A percentile compares a stretch with the other conserved stretches of the same genome.
phyloP scores from a whole-genome alignment of 1,140 invertebrate species.

The Eupristina koningsbergeri region DNA sequence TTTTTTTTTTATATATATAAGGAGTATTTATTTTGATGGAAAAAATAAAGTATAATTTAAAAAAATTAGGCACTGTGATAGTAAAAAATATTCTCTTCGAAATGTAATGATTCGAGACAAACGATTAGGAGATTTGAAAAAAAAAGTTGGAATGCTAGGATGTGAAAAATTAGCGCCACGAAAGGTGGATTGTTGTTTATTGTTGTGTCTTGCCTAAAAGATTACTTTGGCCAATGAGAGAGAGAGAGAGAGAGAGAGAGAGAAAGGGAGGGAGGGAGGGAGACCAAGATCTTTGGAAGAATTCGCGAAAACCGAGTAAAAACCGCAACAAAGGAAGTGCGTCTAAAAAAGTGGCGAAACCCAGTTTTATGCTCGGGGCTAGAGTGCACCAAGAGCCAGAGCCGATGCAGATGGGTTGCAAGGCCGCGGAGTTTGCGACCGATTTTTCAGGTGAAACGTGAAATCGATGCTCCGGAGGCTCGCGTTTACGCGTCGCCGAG shows the following conservation, averaged over 20 bases:
- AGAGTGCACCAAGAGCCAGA: neutral
- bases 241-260: too few species aligned
- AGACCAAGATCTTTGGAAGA: neutral
- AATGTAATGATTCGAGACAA: neutral
- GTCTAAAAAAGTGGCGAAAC: neutral
- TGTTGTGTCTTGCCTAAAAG: too few species aligned
- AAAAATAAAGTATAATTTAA: neutral
- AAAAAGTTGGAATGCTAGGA: neutral
- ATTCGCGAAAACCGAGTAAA: neutral
- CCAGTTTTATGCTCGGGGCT: neutral
- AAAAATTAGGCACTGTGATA: neutral
- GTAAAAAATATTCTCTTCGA: neutral
- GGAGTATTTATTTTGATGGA: neutral
- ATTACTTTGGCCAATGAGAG: too few species aligned
- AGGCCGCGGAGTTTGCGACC: neutral
- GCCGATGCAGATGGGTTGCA: constrained; percentile 13
- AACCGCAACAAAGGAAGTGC: neutral
- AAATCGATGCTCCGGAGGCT: constrained; percentile 10
- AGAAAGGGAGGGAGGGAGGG: neutral
- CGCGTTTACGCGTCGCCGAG: constrained; percentile 19
- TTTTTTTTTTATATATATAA: too few species aligned
- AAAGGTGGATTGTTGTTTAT: neutral
- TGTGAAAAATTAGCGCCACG: neutral
- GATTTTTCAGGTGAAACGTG: constrained; percentile 32
- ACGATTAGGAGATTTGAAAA: neutral